Percentiles rank a stretch among this genome's conserved stretches.
These are phyloP conservation scores for Drosophila watanabei DNA, from an alignment of 1,140 invertebrate genomes.

Conservation along the genomic window DNA sequence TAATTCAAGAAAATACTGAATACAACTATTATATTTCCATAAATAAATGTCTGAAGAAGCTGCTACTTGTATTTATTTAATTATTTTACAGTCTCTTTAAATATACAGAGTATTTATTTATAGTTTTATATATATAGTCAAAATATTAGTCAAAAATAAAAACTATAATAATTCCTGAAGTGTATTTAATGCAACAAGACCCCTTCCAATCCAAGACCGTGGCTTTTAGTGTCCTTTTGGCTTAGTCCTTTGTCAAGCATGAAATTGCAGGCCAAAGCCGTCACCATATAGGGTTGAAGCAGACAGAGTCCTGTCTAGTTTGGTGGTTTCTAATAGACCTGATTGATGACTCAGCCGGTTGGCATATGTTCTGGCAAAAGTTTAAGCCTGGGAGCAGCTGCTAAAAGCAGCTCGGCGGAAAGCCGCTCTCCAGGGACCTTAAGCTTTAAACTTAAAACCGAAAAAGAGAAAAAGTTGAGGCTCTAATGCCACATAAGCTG, in stretches of 20 bases:
- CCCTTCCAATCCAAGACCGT: not conserved
- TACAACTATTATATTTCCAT: not conserved
- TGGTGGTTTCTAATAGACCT: constrained; percentile 68
- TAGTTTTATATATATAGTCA: too few species aligned
- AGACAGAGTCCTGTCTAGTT: constrained; percentile 48
- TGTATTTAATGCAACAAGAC: constrained; percentile 49
- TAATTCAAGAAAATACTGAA: not conserved
- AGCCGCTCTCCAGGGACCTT: constrained; percentile 22
- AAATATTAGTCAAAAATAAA: not conserved
- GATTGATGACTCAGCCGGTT: constrained; percentile 70
- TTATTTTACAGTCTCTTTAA: not conserved
- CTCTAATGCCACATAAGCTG: constrained; percentile 56
- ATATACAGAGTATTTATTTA: not conserved
- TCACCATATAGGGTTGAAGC: constrained; percentile 31
- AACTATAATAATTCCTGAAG: not conserved
- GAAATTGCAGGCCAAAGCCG: constrained; percentile 36
- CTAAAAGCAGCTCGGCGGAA: constrained; percentile 21
- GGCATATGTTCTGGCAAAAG: constrained; percentile 55
- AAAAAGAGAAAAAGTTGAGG: constrained; percentile 35
- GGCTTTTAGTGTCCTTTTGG: constrained; percentile 46
- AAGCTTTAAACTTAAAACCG: constrained; percentile 66
- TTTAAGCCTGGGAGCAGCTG: constrained; percentile 53
- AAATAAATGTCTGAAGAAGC: too few species aligned
- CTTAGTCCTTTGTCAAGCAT: constrained; percentile 36
- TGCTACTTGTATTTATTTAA: not conserved